Percentiles rank a stretch among this genome's conserved stretches.
Evolutionary conservation across 2,888 invertebrate genomes (phyloP).

Genomic region (Pocota personata): DNA sequence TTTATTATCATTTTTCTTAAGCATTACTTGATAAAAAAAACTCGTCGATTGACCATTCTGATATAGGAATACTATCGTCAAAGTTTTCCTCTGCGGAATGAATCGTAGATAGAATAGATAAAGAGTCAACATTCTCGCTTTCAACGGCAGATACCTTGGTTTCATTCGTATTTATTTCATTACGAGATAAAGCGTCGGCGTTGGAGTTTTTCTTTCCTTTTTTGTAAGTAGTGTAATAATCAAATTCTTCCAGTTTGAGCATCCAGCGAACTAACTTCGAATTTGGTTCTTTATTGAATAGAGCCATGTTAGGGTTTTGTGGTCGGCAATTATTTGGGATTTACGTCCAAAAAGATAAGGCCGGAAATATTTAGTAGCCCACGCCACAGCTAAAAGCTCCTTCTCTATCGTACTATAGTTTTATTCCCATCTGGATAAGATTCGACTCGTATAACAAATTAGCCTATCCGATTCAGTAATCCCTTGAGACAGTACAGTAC

Average conservation of each 20-base stretch:
- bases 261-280: too few relatives aligned
- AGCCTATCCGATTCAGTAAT: conserved; percentile 65
- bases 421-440: not conserved
- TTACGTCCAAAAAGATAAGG: too few relatives aligned
- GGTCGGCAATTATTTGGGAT: too few relatives aligned
- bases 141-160: not conserved
- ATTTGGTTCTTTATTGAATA: too few relatives aligned
- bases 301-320: too few relatives aligned
- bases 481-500: conserved; percentile 75
- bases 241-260: not conserved
- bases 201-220: conserved; percentile 37
- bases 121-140: not conserved
- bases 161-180: not conserved
- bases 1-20: not conserved
- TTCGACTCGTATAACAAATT: conserved; percentile 76
- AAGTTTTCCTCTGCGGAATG: too few relatives aligned
- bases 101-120: too few relatives aligned
- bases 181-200: conserved; percentile 39
- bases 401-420: too few relatives aligned
- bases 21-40: conserved; percentile 5
- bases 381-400: too few relatives aligned
- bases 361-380: too few relatives aligned
- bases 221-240: conserved; percentile 14
- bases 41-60: too few relatives aligned
- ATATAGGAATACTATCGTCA: too few relatives aligned